phyloP scores from a whole-genome alignment of 2,113 vertebrate genomes.

The Nyctereutes procyonoides region DNA sequence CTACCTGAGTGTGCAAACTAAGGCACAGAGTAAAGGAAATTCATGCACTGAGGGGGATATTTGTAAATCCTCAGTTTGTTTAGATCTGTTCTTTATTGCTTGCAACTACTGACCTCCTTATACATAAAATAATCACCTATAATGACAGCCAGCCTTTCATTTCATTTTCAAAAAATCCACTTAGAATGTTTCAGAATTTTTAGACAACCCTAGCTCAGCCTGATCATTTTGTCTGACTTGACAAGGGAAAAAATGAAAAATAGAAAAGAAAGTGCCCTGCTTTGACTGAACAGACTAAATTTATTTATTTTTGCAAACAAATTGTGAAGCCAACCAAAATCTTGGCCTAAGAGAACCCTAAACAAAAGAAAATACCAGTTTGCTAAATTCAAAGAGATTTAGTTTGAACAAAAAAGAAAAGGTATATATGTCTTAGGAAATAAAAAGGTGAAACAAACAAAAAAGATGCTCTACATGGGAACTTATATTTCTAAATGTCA shows the following conservation, averaged over 20 bases:
- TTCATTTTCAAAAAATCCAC: slow-evolving; percentile 30
- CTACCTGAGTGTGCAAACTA: background rate
- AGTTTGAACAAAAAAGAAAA: slow-evolving; percentile 22
- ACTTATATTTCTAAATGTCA: slow-evolving; percentile 21
- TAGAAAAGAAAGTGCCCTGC: background rate
- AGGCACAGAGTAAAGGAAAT: background rate
- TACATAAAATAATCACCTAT: background rate
- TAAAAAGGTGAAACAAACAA: background rate
- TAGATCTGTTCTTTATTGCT: background rate
- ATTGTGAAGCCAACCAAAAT: background rate
- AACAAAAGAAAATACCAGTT: slow-evolving; percentile 1
- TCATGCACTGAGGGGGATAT: background rate
- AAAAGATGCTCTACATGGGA: background rate
- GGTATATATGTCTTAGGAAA: background rate
- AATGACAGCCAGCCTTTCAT: background rate
- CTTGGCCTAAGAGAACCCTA: background rate
- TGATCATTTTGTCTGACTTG: background rate
- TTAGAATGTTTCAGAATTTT: slow-evolving; percentile 45
- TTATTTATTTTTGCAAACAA: background rate
- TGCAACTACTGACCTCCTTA: background rate
- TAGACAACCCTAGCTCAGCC: background rate
- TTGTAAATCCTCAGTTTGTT: background rate
- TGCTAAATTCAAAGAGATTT: slow-evolving; percentile 4
- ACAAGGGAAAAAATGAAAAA: slow-evolving; percentile 14
- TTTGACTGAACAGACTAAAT: background rate